Evolutionary conservation across 2,797 vertebrate species (phyloP).

Genomic region (Sebastes vulpes): DNA sequence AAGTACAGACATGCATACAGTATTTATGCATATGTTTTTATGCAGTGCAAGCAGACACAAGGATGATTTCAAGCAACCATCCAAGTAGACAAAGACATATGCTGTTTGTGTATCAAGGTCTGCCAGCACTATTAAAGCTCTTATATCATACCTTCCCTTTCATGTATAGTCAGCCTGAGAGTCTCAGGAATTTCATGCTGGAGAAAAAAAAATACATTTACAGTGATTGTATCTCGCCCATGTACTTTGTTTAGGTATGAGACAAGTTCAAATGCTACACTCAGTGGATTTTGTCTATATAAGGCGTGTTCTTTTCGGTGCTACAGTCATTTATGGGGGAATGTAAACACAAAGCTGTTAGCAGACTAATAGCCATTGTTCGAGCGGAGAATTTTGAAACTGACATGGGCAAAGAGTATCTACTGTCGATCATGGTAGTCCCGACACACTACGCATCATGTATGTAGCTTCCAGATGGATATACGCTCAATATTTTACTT

Average conservation of each 20-base stretch:
- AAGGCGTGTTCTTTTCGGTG: constrained; percentile 45
- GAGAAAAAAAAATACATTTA: constrained; percentile 23
- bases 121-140: neutral
- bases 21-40: constrained; percentile 1
- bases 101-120: constrained; percentile 14
- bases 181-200: constrained; percentile 28
- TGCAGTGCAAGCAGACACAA: constrained; percentile 21
- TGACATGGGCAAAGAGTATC: neutral
- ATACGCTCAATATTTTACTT: neutral
- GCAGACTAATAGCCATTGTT: constrained; percentile 54
- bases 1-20: neutral
- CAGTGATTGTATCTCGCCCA: constrained; percentile 25
- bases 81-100: neutral
- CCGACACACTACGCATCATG: neutral
- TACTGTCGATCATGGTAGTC: neutral
- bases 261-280: constrained; percentile 37
- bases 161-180: constrained; percentile 1
- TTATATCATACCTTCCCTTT: constrained; percentile 24
- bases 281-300: constrained; percentile 60
- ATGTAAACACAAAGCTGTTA: constrained; percentile 69
- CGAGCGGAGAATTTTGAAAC: constrained; percentile 15
- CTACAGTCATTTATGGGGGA: constrained; percentile 59
- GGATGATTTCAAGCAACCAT: constrained; percentile 26
- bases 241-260: constrained; percentile 36
- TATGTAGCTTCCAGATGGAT: neutral